Percentiles rank a stretch among this genome's conserved stretches.
Conservation (phyloP, 2,888 invertebrate genomes). For the Corbicula japonica region DNA sequence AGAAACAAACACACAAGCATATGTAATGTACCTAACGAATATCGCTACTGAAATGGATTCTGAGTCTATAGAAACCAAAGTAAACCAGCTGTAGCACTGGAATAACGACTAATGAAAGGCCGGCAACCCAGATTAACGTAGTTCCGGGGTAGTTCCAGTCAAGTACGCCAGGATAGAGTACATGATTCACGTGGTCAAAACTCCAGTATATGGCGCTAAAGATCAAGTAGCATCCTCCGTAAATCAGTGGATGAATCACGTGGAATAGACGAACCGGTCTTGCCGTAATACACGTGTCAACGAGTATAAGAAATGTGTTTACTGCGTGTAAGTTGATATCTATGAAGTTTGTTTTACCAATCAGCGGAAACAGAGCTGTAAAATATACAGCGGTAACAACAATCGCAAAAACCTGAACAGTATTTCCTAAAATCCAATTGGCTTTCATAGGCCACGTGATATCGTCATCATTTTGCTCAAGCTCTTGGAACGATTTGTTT, state of each 20-base stretch:
- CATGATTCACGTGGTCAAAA: conserved; percentile 73
- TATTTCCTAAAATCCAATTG: conserved; percentile 77
- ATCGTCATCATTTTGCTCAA: not conserved
- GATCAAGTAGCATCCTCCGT: conserved; percentile 70
- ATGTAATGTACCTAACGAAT: not conserved
- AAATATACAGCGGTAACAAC: conserved; percentile 81
- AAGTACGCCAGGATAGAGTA: conserved; percentile 80
- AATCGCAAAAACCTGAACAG: conserved; percentile 69
- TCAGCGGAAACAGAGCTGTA: conserved; percentile 70
- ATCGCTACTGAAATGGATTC: conserved; percentile 29
- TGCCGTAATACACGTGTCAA: conserved; percentile 73
- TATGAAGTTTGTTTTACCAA: conserved; percentile 42
- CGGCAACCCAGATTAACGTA: conserved; percentile 58
- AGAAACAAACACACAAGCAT: not conserved
- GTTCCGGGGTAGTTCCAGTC: conserved; percentile 82
- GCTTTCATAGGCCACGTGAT: conserved; percentile 73
- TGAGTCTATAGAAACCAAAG: conserved; percentile 71
- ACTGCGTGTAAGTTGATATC: conserved; percentile 78
- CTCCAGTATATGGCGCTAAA: conserved; percentile 80
- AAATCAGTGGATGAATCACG: conserved; percentile 73
- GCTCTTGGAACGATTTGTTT: no score
- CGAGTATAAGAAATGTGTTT: conserved; percentile 73
- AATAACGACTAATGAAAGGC: conserved; percentile 63
- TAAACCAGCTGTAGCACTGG: conserved; percentile 71
- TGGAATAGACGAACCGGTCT: conserved; percentile 78